Percentiles rank a stretch among this genome's conserved stretches.
These are phyloP conservation scores for Sciurus niger DNA, from an alignment of 2,113 vertebrate genomes.

Conservation along the genomic window DNA sequence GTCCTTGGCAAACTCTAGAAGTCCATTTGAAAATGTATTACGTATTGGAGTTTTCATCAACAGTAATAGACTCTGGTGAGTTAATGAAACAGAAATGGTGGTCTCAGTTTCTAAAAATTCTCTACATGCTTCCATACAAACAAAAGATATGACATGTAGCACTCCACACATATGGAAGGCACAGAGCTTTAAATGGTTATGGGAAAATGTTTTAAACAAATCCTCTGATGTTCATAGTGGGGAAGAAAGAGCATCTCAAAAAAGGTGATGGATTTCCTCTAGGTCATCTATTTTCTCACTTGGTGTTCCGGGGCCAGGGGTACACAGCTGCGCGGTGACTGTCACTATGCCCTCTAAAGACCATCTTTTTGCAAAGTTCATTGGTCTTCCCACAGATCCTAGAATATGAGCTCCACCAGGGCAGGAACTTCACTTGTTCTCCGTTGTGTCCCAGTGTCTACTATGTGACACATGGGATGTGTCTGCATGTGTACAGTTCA, in stretches of 20 bases:
- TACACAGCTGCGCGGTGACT: background rate
- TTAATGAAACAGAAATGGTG: conserved; percentile 22
- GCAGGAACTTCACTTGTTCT: background rate
- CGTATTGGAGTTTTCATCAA: background rate
- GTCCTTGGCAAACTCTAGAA: conserved; percentile 15
- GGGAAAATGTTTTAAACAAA: background rate
- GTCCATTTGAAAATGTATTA: background rate
- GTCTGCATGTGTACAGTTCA: background rate
- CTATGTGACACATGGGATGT: background rate
- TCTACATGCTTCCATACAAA: conserved; percentile 10
- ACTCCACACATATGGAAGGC: background rate
- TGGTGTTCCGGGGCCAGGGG: background rate
- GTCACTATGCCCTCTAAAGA: background rate
- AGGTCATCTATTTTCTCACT: background rate
- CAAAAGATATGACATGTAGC: background rate
- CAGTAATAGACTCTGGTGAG: background rate
- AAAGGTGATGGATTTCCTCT: background rate
- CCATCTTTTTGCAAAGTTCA: too few relatives aligned
- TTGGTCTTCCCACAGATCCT: background rate
- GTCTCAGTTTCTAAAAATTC: background rate
- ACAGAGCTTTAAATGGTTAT: background rate
- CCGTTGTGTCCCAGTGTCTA: background rate
- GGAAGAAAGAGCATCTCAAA: conserved; percentile 6
- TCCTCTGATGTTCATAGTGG: background rate
- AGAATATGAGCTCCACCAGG: background rate